Conservation (phyloP, 2,888 invertebrate species). For the Chloroclystis v-ata region DNA sequence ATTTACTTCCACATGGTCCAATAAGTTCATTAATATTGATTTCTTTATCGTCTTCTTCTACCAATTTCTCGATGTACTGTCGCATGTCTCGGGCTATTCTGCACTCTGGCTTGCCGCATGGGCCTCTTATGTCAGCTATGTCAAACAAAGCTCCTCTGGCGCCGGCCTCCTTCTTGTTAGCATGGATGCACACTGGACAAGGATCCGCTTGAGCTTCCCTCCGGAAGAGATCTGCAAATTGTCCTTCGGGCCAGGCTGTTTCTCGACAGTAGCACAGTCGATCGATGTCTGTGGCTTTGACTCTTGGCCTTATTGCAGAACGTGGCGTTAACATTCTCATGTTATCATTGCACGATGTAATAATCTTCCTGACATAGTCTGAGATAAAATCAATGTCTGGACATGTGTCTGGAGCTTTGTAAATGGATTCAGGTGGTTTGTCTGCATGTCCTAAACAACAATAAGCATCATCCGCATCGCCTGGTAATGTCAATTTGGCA, state of each 20-base stretch:
- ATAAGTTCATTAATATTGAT: conserved; percentile 54
- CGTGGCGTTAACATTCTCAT: conserved; percentile 71
- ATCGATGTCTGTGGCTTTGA: conserved; percentile 68
- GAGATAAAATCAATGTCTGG: conserved; percentile 62
- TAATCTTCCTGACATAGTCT: conserved; percentile 65
- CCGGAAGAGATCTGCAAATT: conserved; percentile 57
- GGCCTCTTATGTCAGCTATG: conserved; percentile 65
- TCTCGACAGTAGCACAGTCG: conserved; percentile 64
- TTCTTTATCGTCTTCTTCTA: conserved; percentile 59
- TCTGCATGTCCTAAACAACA: conserved; percentile 63
- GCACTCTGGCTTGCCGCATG: conserved; percentile 66
- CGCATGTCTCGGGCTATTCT: conserved; percentile 63
- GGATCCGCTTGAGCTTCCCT: conserved; percentile 51
- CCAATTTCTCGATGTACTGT: conserved; percentile 61
- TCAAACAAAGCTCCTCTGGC: conserved; percentile 47
- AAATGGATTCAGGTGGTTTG: conserved; percentile 60
- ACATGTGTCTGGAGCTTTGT: conserved; percentile 59
- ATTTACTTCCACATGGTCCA: conserved; percentile 67
- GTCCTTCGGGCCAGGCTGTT: conserved; percentile 57
- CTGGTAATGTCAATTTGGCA: conserved; percentile 59
- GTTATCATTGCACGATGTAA: conserved; percentile 68
- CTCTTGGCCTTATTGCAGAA: conserved; percentile 56
- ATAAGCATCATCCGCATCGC: conserved; percentile 49
- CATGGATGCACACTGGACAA: conserved; percentile 57
- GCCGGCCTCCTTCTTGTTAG: conserved; percentile 38